Conservation (phyloP, 1,140 invertebrate species). For the Caenorhabditis tropicalis region DNA sequence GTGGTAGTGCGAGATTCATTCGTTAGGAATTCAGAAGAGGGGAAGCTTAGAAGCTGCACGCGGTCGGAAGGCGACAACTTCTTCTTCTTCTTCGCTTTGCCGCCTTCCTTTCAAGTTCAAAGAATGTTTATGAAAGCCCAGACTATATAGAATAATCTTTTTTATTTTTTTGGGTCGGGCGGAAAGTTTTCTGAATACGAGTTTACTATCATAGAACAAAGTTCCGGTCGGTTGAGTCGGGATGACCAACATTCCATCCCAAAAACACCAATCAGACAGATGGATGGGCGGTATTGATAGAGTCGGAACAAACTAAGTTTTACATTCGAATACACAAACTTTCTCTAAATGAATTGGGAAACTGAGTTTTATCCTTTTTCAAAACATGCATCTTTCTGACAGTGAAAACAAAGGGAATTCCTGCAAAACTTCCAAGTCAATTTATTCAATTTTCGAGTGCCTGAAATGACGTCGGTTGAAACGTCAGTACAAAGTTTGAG, state of each 20-base stretch:
- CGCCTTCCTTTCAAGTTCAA: slow-evolving; percentile 32
- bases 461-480: not conserved
- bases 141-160: slow-evolving; percentile 18
- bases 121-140: slow-evolving; percentile 7
- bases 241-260: not conserved
- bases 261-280: slow-evolving; percentile 19
- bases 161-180: not conserved
- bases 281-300: not conserved
- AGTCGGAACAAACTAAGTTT: slow-evolving; percentile 1
- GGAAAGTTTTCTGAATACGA: not conserved
- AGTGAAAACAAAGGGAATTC: not conserved
- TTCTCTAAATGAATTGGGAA: not conserved
- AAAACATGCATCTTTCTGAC: not conserved
- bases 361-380: not conserved
- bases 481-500: slow-evolving; percentile 2
- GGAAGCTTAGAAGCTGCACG: not conserved
- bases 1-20: not conserved
- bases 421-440: not conserved
- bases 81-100: not conserved
- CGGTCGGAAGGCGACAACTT: slow-evolving; percentile 19
- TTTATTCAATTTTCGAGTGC: not conserved
- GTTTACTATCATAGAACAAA: not conserved
- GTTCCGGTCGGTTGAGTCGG: not conserved
- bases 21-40: slow-evolving; percentile 23
- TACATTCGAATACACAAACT: not conserved